Evolutionary conservation across 1,140 invertebrate species (phyloP), one percentile per base, ranked within the genome.

Genomic region (Drosophila lacteicornis): DNA sequence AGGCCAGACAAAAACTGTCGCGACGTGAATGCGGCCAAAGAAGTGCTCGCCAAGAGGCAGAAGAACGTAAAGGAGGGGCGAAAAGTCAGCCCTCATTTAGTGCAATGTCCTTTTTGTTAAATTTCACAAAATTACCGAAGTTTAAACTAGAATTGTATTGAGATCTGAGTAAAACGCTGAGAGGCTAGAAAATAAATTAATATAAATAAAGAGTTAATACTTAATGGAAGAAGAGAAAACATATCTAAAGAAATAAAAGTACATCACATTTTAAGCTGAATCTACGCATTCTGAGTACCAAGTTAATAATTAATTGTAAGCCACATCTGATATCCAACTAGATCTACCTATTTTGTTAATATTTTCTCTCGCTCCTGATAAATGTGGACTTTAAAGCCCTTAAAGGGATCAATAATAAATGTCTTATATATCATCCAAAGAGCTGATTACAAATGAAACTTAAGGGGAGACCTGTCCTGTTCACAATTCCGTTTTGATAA

Each of bases 21-120:
- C 74, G 74, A 50, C 82, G 36, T 19, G 40, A 74, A 75, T 57
- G 82, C 82, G 63, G 63, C 82, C 82, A 84, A 68, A 85, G 47
- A 77, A 84, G 55, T 80, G 77, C 73, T n/a, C 1, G 68, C 42
- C 22, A 56, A 62, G 17, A 47, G 38, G 12, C 19, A n/a, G 12
- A 33, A 49, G 45, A 46, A 3, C 19, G 30, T 46, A 59, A 55
- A 22, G 17, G 6, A 40, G 19, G 19, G 17, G 11, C 13, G 33
- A 0, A 15, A 42, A 30, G 11, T 49, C 46, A 11, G 12, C 11
- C 8, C 3, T 38, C 47, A 36, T 38, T 51, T 49, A 82, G 56
- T 59, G 47, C 40, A 76, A 68, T 55, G 66, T 77, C 68, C 53
- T 71, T 73, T 59, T 59, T 30, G 8, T 13, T 4, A n/a, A 7